Evolutionary conservation across 1,140 invertebrate genomes (phyloP).

Genomic region (Pteromalus puparum): DNA sequence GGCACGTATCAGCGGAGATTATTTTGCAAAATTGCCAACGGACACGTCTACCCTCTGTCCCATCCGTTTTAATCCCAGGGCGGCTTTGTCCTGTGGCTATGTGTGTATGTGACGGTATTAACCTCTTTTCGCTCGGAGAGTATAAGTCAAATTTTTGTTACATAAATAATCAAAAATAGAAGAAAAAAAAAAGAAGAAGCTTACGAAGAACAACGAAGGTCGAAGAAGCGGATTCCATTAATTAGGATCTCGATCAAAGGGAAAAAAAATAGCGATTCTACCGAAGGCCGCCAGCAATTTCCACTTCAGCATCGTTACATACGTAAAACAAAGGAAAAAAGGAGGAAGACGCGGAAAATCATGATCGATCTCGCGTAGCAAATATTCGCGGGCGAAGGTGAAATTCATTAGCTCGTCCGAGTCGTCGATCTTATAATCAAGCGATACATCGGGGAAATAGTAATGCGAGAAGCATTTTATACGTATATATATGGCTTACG

Average conservation of each 20-base stretch:
- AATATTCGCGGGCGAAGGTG: constrained; percentile 15
- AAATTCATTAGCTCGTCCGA: constrained; percentile 20
- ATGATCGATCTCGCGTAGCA: not conserved
- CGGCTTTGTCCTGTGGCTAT: not conserved
- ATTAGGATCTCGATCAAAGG: constrained; percentile 22
- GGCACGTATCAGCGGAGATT: not conserved
- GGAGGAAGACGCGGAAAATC: not conserved
- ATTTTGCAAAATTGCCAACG: not conserved
- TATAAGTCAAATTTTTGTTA: not conserved
- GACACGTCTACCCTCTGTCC: not conserved
- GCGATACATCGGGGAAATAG: not conserved
- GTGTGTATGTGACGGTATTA: not conserved
- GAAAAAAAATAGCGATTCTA: constrained; percentile 24
- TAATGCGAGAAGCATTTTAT: not conserved
- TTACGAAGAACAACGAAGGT: not conserved
- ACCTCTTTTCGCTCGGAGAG: not conserved
- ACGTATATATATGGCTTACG: too few relatives aligned
- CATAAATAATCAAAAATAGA: too few relatives aligned
- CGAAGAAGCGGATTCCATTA: constrained; percentile 22
- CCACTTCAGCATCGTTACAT: not conserved
- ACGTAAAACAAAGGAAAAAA: not conserved
- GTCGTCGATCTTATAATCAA: constrained; percentile 33
- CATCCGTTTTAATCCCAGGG: not conserved
- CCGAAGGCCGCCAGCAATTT: not conserved
- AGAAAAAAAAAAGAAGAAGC: too few relatives aligned